phyloP scores from a whole-genome alignment of 2,113 vertebrate species.

The Gymnorhina tibicen region DNA sequence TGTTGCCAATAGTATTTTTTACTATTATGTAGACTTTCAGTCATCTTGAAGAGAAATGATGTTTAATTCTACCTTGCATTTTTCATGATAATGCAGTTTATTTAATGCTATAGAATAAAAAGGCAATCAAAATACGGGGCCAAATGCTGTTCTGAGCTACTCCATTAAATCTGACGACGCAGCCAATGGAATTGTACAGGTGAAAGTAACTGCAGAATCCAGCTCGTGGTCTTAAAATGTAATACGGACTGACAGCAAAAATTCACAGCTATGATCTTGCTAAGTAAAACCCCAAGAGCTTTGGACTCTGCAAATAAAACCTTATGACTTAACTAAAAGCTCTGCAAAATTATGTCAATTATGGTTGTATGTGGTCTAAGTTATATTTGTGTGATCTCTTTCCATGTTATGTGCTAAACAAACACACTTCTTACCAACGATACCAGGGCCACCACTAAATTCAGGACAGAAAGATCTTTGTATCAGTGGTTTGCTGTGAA shows the following conservation, averaged over 20 bases:
- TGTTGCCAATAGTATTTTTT: neutral
- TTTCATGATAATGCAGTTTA: neutral
- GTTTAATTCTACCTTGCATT: slow-evolving; percentile 24
- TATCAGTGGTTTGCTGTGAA: slow-evolving; percentile 53
- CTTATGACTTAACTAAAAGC: neutral
- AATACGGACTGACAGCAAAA: slow-evolving; percentile 33
- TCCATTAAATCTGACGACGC: neutral
- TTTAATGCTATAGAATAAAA: slow-evolving; percentile 22
- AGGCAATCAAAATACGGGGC: neutral
- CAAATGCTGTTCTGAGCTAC: neutral
- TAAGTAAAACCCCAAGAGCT: slow-evolving; percentile 28
- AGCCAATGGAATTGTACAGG: neutral
- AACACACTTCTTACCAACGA: neutral
- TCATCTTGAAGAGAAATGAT: slow-evolving; percentile 10
- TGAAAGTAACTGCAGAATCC: neutral
- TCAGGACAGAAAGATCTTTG: slow-evolving; percentile 44
- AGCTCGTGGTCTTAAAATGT: neutral
- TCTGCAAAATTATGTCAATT: neutral
- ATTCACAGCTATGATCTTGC: slow-evolving; percentile 1
- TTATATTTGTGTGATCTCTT: neutral
- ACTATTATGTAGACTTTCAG: neutral
- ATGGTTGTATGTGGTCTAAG: neutral
- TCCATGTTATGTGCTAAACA: neutral
- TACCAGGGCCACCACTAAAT: slow-evolving; percentile 1
- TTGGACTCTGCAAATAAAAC: slow-evolving; percentile 60